Base-by-base conservation (phyloP, 1,140 invertebrate species). In the Wiebesia pumilae region DNA sequence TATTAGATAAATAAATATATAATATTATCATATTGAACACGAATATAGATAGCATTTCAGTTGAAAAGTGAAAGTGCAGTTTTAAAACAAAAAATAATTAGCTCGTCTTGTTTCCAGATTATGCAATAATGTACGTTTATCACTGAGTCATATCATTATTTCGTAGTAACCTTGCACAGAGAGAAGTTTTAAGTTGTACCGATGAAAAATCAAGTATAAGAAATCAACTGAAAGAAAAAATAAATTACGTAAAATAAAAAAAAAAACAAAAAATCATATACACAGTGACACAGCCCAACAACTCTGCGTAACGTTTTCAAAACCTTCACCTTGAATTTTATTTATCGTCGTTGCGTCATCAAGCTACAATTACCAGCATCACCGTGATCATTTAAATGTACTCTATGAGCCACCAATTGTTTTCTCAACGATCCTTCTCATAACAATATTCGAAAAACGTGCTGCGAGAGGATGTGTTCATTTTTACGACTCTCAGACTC, bases 281-380 rank as follows among this genome's bases (percentile, higher is more conserved):
- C 35, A 16, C 35, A 38, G 35, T 71, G 19, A 71, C 14, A 71
- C 35, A 71, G 35, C 16, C 3, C 3, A 51, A 16, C 40, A 9
- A 19, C 4, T 1, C 38, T 1, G 21, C 35, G 40, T 43, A 77
- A 19, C 21, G 51, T 75, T 40, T 62, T 75, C 35, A 67, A 78
- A 84, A 62, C 40, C 35, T 84, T 75, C 62, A 84, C 83, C 83
- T 84, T 84, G 82, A 83, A 77, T 6, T 75, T 58, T 83, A 83
- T 83, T 83, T 77, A 83, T 75, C 71, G 33, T 51, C 35, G 38
- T 81, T 81, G 62, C 80, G 69, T 82, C 81, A 82, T 82, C 65
- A 40, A 71, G 35, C 27, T 12, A 30, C 62, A 81, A 81, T 81
- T 65, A 81, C n/a, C 80, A 24, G 35, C 58, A 38, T 47, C 40